Evolutionary conservation across 2,888 invertebrate species (phyloP).

Genomic region (Hymenopus coronatus): DNA sequence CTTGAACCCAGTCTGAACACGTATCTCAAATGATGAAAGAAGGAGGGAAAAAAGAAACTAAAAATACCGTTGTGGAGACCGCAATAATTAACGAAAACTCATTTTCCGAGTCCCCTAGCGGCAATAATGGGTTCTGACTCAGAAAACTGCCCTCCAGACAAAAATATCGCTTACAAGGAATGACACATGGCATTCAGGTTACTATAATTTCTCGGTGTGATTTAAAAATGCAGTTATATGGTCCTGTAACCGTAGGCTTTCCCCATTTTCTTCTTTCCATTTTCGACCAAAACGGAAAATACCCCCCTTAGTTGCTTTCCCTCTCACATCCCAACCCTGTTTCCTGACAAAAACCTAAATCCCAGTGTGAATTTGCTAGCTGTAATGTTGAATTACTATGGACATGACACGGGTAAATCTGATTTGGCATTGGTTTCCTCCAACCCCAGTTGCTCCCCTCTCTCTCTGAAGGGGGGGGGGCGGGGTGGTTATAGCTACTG

Average conservation of each 20-base stretch:
- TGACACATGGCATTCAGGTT: neutral
- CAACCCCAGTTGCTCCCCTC: neutral
- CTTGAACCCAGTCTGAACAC: neutral
- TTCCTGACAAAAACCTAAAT: neutral
- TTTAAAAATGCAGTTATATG: neutral
- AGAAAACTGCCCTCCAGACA: neutral
- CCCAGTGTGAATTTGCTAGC: conserved; percentile 26
- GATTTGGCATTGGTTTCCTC: conserved; percentile 24
- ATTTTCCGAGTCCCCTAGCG: neutral
- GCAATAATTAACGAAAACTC: neutral
- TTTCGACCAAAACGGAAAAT: neutral
- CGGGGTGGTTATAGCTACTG: neutral
- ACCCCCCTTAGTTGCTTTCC: neutral
- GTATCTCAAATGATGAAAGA: neutral
- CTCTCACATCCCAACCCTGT: neutral
- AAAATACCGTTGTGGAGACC: neutral
- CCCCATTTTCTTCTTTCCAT: neutral
- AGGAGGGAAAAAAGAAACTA: neutral
- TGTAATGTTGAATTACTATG: conserved; percentile 28
- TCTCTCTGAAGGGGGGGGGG: neutral
- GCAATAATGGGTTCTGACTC: neutral
- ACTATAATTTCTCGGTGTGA: neutral
- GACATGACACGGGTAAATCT: conserved; percentile 25
- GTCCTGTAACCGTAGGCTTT: neutral
- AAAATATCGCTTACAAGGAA: neutral